Conservation (phyloP, 1,140 invertebrate genomes). For the Sarcophaga peregrina region DNA sequence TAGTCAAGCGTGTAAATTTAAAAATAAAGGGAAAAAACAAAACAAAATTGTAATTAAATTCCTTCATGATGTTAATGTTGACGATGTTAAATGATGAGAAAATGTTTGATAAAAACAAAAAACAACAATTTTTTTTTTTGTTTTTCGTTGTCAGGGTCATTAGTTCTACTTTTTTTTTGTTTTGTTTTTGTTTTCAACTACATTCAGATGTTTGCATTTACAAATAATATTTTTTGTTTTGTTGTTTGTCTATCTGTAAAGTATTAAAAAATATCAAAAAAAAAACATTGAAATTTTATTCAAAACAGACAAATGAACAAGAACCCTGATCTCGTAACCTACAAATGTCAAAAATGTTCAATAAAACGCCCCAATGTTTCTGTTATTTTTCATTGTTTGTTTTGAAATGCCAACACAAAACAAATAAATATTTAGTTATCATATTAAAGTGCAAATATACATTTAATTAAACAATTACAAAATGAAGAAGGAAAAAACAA, state of each 20-base stretch:
- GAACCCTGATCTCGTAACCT: not conserved
- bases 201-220: not conserved
- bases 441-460: no score
- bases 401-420: no score
- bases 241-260: not conserved
- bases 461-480: no score
- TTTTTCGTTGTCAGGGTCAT: slow-evolving; percentile 13
- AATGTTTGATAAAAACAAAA: not conserved
- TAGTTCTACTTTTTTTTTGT: not conserved
- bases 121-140: not conserved
- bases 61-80: not conserved
- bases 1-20: not conserved
- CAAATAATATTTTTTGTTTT: not conserved
- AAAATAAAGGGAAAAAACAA: not conserved
- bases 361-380: slow-evolving; percentile 1
- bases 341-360: not conserved
- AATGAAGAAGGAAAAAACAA: no score
- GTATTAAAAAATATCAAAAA: not conserved
- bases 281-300: not conserved
- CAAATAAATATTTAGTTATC: no score
- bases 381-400: no score
- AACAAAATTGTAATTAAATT: not conserved
- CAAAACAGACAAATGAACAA: not conserved
- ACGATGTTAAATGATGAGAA: not conserved
- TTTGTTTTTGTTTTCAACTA: not conserved